Percentiles rank a stretch among this genome's conserved stretches.
phyloP scores from a whole-genome alignment of 2,888 invertebrate species.

The Himalopsyche anomala region DNA sequence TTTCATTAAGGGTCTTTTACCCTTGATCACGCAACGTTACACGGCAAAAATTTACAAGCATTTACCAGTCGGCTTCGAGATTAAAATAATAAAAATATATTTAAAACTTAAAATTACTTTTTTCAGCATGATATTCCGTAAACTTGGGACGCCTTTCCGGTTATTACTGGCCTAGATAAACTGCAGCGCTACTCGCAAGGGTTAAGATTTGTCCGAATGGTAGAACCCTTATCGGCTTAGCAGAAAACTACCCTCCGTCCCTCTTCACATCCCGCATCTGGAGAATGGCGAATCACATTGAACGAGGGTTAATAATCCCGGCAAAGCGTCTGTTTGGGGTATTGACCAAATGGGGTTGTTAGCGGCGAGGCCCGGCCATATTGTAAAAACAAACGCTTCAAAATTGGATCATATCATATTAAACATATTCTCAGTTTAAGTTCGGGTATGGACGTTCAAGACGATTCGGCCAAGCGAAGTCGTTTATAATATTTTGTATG shows the following conservation, averaged over 20 bases:
- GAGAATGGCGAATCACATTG: neutral
- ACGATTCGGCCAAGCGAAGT: too few relatives aligned
- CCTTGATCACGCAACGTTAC: too few relatives aligned
- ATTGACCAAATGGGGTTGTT: constrained; percentile 27
- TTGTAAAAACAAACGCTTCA: constrained; percentile 15
- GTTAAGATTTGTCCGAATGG: constrained; percentile 11
- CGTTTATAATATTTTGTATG: too few relatives aligned
- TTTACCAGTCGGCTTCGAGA: too few relatives aligned
- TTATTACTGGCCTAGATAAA: constrained; percentile 13
- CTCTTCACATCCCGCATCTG: neutral
- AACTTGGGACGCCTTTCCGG: neutral
- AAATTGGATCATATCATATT: constrained; percentile 13
- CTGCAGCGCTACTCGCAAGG: neutral
- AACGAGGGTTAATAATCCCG: constrained; percentile 17
- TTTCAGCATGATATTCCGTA: too few relatives aligned
- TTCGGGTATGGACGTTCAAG: neutral
- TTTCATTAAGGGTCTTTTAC: too few relatives aligned
- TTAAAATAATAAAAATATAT: too few relatives aligned
- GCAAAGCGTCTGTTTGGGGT: constrained; percentile 18
- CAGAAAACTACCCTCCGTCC: constrained; percentile 21
- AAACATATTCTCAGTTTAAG: neutral
- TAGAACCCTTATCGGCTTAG: constrained; percentile 28
- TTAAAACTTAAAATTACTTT: too few relatives aligned
- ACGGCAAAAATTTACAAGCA: too few relatives aligned
- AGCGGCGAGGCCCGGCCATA: constrained; percentile 4